Evolutionary conservation across 2,888 invertebrate genomes (phyloP).

Genomic region (Sinodicranocentrus sp.): DNA sequence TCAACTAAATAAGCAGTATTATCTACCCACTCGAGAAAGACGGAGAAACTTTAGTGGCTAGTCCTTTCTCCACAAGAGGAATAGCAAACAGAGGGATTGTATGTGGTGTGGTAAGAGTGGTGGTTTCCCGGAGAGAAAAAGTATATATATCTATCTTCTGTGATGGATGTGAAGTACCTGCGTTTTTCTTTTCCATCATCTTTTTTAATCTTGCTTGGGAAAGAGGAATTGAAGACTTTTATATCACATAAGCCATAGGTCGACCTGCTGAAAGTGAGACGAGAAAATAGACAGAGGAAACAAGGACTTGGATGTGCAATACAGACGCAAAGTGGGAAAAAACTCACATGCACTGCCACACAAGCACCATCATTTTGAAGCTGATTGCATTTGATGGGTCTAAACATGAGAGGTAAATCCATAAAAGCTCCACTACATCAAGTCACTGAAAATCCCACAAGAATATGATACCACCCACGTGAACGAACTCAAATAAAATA

Average conservation of each 20-base stretch:
- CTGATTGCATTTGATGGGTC: conserved; percentile 44
- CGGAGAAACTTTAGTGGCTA: not conserved
- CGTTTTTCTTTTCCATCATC: conserved; percentile 22
- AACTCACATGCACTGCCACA: not conserved
- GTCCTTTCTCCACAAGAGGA: conserved; percentile 6
- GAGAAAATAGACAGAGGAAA: conserved; percentile 9
- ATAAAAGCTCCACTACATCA: not conserved
- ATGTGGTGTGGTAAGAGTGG: too few species aligned
- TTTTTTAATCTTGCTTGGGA: conserved; percentile 7
- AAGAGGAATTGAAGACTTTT: not conserved
- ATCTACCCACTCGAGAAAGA: conserved; percentile 15
- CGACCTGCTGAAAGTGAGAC: not conserved
- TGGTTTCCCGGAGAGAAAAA: not conserved
- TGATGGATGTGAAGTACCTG: conserved; percentile 25
- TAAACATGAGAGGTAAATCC: conserved; percentile 11
- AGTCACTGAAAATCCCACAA: not conserved
- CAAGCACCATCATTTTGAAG: conserved; percentile 23
- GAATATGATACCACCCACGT: conserved; percentile 7
- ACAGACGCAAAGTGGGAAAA: not conserved
- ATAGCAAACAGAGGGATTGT: not conserved
- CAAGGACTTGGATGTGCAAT: not conserved
- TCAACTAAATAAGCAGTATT: conserved; percentile 27
- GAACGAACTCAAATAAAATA: not conserved
- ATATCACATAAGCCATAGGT: too few species aligned
- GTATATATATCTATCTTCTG: not conserved